These are phyloP conservation scores for Dinocampus coccinellae DNA, from an alignment of 2,888 invertebrate species.

Conservation along the genomic window DNA sequence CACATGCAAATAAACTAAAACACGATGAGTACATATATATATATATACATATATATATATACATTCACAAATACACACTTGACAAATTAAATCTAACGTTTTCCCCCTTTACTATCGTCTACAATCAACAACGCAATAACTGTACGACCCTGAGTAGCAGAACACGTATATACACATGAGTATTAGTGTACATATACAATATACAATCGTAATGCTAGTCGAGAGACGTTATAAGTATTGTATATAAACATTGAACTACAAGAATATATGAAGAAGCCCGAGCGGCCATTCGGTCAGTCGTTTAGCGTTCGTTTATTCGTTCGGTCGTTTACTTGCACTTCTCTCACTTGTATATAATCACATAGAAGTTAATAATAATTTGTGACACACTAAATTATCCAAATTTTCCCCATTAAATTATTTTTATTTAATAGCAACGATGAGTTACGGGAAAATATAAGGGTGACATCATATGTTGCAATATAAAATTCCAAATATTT, in stretches of 20 bases:
- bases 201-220: background rate
- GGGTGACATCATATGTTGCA: background rate
- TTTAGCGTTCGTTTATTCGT: background rate
- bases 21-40: no score
- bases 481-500: background rate
- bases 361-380: no score
- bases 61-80: background rate
- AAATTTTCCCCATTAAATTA: no score
- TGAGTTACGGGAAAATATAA: background rate
- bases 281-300: background rate
- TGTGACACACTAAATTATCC: no score
- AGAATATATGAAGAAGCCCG: background rate
- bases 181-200: background rate
- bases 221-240: background rate
- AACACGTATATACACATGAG: background rate
- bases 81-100: background rate
- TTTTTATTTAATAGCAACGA: no score
- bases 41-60: no score
- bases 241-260: background rate
- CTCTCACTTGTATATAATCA: no score
- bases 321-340: background rate
- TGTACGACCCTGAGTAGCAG: constrained; percentile 28
- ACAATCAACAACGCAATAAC: constrained; percentile 25
- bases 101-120: background rate
- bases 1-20: no score